Conservation (phyloP, 2,888 invertebrate genomes). For the Catocala fraxini region DNA sequence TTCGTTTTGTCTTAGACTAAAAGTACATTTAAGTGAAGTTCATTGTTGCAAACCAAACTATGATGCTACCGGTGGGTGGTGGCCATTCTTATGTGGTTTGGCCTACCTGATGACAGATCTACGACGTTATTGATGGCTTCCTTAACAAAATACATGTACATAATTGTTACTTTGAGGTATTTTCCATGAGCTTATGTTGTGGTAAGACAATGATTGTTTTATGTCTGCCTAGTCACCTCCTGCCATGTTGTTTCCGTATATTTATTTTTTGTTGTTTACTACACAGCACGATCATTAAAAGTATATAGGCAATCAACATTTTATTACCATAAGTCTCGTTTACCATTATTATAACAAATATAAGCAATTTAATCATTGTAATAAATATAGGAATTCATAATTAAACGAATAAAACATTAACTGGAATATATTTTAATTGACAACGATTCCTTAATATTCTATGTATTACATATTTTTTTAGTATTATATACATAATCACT, state of each 20-base stretch:
- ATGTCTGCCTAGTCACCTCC: conserved; percentile 16
- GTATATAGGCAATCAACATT: background rate
- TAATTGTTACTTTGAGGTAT: conserved; percentile 40
- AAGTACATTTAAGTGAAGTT: conserved; percentile 59
- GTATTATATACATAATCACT: too few relatives aligned
- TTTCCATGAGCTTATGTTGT: conserved; percentile 16
- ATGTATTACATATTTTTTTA: too few relatives aligned
- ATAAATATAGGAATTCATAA: too few relatives aligned
- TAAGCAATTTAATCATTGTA: too few relatives aligned
- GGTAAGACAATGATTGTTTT: conserved; percentile 35
- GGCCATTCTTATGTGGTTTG: conserved; percentile 54
- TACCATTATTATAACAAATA: background rate
- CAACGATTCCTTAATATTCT: too few relatives aligned
- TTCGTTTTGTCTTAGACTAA: conserved; percentile 65
- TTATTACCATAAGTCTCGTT: background rate
- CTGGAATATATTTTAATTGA: too few relatives aligned
- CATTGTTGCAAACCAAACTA: conserved; percentile 80
- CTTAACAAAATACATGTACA: conserved; percentile 56
- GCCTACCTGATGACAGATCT: conserved; percentile 78
- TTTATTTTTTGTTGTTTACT: conserved; percentile 8
- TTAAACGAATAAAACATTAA: too few relatives aligned
- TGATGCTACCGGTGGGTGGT: conserved; percentile 83
- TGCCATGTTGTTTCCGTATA: conserved; percentile 4
- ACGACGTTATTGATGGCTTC: conserved; percentile 77
- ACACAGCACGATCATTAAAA: background rate